A percentile compares a stretch with the other conserved stretches of the same genome.
Conservation (phyloP, 2,888 invertebrate species). For the Andrena haemorrhoa region DNA sequence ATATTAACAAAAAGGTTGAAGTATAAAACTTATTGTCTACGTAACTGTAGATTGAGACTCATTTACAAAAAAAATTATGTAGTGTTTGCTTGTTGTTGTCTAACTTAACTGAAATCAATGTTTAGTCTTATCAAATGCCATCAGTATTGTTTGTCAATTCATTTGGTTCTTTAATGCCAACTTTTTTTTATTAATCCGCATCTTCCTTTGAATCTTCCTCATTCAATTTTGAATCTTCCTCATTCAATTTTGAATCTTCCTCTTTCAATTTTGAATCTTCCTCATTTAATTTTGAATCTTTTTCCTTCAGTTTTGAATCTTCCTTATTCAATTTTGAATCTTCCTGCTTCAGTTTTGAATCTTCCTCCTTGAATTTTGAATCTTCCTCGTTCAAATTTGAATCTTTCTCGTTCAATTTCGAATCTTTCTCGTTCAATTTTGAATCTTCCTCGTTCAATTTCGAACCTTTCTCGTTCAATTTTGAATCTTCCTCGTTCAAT, state of each 20-base stretch:
- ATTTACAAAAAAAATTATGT: neutral
- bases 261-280: neutral
- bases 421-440: neutral
- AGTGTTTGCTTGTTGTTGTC: neutral
- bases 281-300: neutral
- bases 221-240: neutral
- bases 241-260: neutral
- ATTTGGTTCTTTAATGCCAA: neutral
- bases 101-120: neutral
- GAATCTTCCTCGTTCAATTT: neutral
- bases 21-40: neutral
- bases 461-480: neutral
- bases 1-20: constrained; percentile 4
- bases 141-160: neutral
- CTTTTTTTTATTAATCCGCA: neutral
- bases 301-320: neutral
- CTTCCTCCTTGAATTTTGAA: neutral
- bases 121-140: neutral
- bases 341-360: neutral
- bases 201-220: constrained; percentile 4
- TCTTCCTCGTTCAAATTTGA: neutral
- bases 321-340: neutral
- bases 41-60: neutral
- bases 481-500: neutral
- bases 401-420: neutral